Evolutionary conservation across 2,113 vertebrate species (phyloP).

Genomic region (Marcusenius ussheri): DNA sequence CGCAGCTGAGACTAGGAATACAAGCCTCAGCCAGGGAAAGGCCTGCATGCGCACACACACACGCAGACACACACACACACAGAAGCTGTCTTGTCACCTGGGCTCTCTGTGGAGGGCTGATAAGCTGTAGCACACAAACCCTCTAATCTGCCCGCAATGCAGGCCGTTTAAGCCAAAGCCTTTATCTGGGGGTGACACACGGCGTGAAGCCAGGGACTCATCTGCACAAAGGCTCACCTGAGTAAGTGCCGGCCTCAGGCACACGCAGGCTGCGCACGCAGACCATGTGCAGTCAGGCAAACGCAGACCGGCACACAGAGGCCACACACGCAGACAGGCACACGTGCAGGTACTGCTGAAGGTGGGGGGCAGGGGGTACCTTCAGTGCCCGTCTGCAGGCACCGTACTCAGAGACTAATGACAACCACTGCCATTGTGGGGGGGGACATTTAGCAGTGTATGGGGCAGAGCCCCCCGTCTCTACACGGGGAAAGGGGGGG

Average conservation of each 20-base stretch:
- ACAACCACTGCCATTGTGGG: not conserved
- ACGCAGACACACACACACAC: not conserved
- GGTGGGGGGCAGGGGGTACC: no score
- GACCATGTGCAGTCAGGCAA: not conserved
- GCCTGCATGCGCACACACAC: not conserved
- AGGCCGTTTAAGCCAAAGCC: conserved; percentile 1
- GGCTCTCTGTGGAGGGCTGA: conserved; percentile 11
- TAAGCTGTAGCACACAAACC: conserved; percentile 18
- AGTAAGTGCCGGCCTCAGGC: not conserved
- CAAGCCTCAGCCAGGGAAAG: not conserved
- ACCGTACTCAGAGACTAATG: not conserved
- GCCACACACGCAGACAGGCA: not conserved
- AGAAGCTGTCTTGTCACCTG: not conserved
- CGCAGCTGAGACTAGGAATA: not conserved
- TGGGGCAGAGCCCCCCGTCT: not conserved
- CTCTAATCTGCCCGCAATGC: conserved; percentile 16
- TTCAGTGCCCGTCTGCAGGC: no score
- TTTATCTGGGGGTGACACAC: conserved; percentile 4
- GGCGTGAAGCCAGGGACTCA: not conserved
- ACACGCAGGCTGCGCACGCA: not conserved
- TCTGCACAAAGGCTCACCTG: not conserved
- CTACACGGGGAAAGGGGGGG: not conserved
- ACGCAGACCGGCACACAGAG: not conserved
- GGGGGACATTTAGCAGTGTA: not conserved
- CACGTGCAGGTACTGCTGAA: not conserved